Evolutionary conservation across 2,888 invertebrate species (phyloP).

Genomic region (Adelphocoris suturalis): DNA sequence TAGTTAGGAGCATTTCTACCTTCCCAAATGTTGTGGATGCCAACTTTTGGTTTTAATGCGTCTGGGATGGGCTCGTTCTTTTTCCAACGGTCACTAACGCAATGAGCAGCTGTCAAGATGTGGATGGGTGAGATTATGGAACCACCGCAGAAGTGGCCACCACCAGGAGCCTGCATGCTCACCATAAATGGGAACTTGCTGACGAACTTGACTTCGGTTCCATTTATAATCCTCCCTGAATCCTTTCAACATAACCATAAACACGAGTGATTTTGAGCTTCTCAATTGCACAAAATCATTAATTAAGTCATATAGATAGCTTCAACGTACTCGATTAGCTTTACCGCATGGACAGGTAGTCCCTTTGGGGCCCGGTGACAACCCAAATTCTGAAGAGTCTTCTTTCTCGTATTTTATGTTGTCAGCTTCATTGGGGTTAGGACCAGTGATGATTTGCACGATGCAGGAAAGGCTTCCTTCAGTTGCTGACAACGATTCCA

Average conservation of each 20-base stretch:
- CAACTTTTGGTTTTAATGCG: background rate
- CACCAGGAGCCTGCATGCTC: background rate
- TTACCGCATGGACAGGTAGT: slow-evolving; percentile 58
- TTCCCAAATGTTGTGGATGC: too few relatives aligned
- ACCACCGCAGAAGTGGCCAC: slow-evolving; percentile 53
- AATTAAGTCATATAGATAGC: background rate
- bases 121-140: slow-evolving; percentile 56
- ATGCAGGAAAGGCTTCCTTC: background rate
- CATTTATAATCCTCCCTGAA: slow-evolving; percentile 34
- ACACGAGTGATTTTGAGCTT: too few relatives aligned
- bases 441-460: slow-evolving; percentile 46
- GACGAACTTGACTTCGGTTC: slow-evolving; percentile 16
- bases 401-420: background rate
- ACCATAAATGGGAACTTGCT: slow-evolving; percentile 61
- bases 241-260: background rate
- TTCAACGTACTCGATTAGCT: slow-evolving; percentile 50
- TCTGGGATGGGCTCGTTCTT: slow-evolving; percentile 12
- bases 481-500: slow-evolving; percentile 22
- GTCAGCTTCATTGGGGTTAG: slow-evolving; percentile 4
- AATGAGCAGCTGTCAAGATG: slow-evolving; percentile 64
- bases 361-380: slow-evolving; percentile 33
- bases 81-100: slow-evolving; percentile 6
- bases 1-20: background rate
- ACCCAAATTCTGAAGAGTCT: slow-evolving; percentile 56
- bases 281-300: too few relatives aligned